phyloP scores from a whole-genome alignment of 2,888 invertebrate genomes.

The Syrista parreyssii region DNA sequence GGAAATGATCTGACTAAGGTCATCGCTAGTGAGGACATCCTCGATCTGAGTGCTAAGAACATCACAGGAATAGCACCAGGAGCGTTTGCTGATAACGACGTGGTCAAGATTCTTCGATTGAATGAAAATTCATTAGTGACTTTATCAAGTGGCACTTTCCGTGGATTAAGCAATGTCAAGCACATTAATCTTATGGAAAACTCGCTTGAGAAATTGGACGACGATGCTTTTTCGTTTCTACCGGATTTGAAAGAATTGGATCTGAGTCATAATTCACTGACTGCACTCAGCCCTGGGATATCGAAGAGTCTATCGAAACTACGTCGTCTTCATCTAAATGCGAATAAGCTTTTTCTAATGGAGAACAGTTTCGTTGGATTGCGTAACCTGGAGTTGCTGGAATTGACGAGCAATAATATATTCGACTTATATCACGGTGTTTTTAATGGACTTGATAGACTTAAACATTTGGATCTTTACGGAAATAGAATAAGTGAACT shows the following conservation, averaged over 20 bases:
- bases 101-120: not conserved
- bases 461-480: not conserved
- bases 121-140: not conserved
- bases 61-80: not conserved
- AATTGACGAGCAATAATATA: not conserved
- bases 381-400: not conserved
- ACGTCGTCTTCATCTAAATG: not conserved
- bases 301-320: not conserved
- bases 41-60: not conserved
- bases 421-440: not conserved
- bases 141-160: not conserved
- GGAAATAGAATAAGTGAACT: not conserved
- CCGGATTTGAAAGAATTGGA: not conserved
- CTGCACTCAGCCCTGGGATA: not conserved
- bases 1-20: slow-evolving; percentile 2
- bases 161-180: not conserved
- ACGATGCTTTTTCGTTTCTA: not conserved
- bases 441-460: not conserved
- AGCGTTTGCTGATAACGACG: not conserved
- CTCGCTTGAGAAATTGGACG: not conserved
- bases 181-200: not conserved
- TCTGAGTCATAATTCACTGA: not conserved
- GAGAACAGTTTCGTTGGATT: not conserved
- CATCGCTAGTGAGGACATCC: not conserved
- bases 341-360: not conserved